Conservation (phyloP, 1,140 invertebrate species). For the Subanguina moxae region DNA sequence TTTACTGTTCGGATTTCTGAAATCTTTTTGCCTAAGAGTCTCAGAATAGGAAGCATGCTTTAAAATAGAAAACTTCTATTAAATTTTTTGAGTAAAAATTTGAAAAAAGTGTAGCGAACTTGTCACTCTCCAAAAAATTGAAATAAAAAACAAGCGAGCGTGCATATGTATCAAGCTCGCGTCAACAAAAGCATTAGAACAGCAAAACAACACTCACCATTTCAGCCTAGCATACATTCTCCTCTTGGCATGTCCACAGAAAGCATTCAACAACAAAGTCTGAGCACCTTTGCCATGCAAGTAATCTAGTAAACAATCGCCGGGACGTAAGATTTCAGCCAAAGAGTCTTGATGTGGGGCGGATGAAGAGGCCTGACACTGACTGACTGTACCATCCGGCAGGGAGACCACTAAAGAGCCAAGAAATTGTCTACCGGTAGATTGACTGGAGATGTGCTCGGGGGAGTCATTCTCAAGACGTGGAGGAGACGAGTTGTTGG, state of each 20-base stretch:
- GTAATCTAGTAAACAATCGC: conserved; percentile 28
- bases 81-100: too few species aligned
- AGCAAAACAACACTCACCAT: conserved; percentile 35
- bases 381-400: conserved; percentile 5
- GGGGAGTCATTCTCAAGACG: not conserved
- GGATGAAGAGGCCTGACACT: not conserved
- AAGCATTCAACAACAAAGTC: conserved; percentile 45
- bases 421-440: conserved; percentile 9
- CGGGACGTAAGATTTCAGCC: conserved; percentile 7
- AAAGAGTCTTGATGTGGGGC: not conserved
- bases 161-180: too few species aligned
- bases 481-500: not conserved
- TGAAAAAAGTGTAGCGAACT: too few species aligned
- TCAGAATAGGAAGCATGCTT: too few species aligned
- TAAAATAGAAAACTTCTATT: too few species aligned
- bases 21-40: too few species aligned
- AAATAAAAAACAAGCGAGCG: too few species aligned
- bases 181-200: conserved; percentile 7
- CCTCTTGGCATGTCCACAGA: conserved; percentile 43
- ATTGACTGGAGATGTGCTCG: not conserved
- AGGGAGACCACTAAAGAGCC: conserved; percentile 13
- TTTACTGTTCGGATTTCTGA: too few species aligned
- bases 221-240: conserved; percentile 53
- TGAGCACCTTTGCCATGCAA: conserved; percentile 49
- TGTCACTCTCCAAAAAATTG: too few species aligned